These are phyloP conservation scores for Mechanitis mazaeus DNA, from an alignment of 2,888 invertebrate species.

Conservation along the genomic window DNA sequence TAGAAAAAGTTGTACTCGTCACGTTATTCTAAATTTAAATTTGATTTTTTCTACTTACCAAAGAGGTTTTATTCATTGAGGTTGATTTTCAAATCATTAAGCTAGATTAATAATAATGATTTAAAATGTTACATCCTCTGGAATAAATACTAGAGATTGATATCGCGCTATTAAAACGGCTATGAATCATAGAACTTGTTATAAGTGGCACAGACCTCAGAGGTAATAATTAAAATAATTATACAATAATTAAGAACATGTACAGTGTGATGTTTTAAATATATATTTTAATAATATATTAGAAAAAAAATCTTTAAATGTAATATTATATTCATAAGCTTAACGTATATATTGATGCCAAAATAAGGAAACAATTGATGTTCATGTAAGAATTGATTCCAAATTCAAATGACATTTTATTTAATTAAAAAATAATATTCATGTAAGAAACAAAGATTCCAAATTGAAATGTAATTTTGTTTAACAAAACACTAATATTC, in stretches of 20 bases:
- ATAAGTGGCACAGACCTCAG: slow-evolving; percentile 19
- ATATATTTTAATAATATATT: no score
- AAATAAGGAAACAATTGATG: no score
- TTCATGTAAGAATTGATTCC: no score
- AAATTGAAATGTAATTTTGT: no score
- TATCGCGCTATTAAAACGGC: slow-evolving; percentile 14
- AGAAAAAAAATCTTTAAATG: no score
- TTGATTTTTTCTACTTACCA: slow-evolving; percentile 19
- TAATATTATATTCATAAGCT: no score
- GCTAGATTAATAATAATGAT: slow-evolving; percentile 1
- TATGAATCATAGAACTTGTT: slow-evolving; percentile 26
- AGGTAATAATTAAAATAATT: slow-evolving; percentile 27
- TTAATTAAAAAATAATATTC: no score
- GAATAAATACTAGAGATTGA: slow-evolving; percentile 14
- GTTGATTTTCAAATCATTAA: neutral
- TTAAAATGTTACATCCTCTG: slow-evolving; percentile 5
- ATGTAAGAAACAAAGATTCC: no score
- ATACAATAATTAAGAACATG: slow-evolving; percentile 27
- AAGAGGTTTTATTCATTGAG: neutral
- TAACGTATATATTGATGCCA: no score
- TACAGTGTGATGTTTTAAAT: slow-evolving; percentile 29
- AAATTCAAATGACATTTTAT: no score
- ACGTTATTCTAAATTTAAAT: slow-evolving; percentile 28
- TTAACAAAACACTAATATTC: no score
- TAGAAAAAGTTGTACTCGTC: slow-evolving; percentile 32